These are phyloP conservation scores for Lasiurus borealis DNA, from an alignment of 2,113 vertebrate species.

Conservation along the genomic window DNA sequence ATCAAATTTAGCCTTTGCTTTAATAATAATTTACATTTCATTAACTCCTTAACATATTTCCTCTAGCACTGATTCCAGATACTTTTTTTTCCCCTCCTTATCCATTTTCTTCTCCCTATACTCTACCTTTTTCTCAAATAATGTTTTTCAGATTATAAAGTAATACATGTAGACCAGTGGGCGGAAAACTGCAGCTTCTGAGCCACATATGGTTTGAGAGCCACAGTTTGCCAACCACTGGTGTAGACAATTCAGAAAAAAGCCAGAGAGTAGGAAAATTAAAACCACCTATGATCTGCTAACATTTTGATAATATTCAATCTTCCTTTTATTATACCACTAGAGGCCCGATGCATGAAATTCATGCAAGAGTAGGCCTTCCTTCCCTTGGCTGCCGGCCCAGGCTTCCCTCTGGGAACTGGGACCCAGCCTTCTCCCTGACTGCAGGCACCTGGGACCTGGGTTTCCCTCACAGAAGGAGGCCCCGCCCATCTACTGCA, in stretches of 20 bases:
- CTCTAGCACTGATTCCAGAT: not conserved
- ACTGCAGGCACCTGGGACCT: no score
- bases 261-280: not conserved
- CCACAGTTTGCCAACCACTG: no score
- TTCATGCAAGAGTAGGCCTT: no score
- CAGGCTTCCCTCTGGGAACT: no score
- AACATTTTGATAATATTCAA: conserved; percentile 2
- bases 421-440: no score
- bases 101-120: conserved; percentile 26
- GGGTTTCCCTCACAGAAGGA: no score
- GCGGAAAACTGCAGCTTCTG: no score
- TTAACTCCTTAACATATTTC: conserved; percentile 7
- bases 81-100: not conserved
- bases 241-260: not conserved
- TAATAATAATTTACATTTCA: conserved; percentile 53
- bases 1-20: conserved; percentile 45
- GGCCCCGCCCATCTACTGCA: no score
- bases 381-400: no score
- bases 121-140: not conserved
- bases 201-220: no score
- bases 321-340: not conserved
- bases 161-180: no score
- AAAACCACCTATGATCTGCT: not conserved
- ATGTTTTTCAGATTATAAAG: not conserved
- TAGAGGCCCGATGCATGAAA: no score